These are phyloP conservation scores for Adineta ricciae DNA, from an alignment of 2,888 invertebrate genomes.

Conservation along the genomic window DNA sequence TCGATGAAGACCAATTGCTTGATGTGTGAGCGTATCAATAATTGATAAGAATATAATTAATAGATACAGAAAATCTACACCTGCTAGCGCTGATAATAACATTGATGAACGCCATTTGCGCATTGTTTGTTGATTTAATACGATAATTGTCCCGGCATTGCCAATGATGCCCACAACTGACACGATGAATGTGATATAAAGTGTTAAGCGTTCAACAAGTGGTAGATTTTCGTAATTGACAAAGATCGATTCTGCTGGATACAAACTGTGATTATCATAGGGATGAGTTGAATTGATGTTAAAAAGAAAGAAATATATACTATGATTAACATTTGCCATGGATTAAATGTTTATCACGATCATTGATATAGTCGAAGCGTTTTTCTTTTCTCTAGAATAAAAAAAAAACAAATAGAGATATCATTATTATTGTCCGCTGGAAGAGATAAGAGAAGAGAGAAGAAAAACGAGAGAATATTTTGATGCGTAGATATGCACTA, in stretches of 20 bases:
- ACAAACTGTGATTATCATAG: neutral
- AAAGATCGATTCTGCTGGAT: neutral
- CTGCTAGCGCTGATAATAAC: slow-evolving; percentile 4
- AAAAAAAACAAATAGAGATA: neutral
- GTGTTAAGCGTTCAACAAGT: neutral
- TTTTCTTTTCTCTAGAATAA: neutral
- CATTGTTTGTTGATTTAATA: neutral
- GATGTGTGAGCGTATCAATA: neutral
- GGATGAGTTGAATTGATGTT: neutral
- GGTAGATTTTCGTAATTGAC: neutral
- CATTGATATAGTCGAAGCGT: neutral
- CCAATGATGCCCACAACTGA: neutral
- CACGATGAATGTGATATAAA: slow-evolving; percentile 1
- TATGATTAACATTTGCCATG: neutral
- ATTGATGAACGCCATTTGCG: slow-evolving; percentile 16
- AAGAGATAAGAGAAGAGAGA: neutral
- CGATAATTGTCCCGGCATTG: neutral
- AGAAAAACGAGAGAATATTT: neutral
- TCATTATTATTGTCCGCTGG: neutral
- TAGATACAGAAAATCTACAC: neutral
- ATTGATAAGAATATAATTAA: slow-evolving; percentile 16
- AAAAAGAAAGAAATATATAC: neutral
- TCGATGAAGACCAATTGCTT: neutral
- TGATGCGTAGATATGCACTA: neutral
- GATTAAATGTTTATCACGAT: neutral